Conservation (phyloP, 2,888 invertebrate species). For the Tenthredo scrophulariae region DNA sequence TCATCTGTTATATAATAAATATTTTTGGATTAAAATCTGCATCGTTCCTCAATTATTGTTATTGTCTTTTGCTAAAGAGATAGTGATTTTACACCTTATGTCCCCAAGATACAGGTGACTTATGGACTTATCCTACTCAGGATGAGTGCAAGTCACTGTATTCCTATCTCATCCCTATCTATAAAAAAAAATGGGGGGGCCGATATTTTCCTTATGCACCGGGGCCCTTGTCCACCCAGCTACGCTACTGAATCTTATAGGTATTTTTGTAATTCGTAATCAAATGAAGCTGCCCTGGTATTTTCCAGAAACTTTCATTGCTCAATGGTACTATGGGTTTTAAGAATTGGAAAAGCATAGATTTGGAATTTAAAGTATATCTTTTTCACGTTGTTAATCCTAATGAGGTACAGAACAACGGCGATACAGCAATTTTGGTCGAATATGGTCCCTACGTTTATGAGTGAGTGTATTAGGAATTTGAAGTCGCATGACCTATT, state of each 20-base stretch:
- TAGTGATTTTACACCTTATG: too few species aligned
- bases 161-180: too few species aligned
- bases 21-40: too few species aligned
- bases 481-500: not conserved
- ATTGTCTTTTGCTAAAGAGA: too few species aligned
- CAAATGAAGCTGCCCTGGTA: not conserved
- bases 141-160: too few species aligned
- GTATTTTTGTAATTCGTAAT: not conserved
- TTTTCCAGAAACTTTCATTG: conserved; percentile 66
- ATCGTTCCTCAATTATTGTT: too few species aligned
- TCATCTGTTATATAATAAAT: conserved; percentile 10
- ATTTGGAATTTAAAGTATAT: conserved; percentile 59
- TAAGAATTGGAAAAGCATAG: conserved; percentile 81
- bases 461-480: conserved; percentile 78
- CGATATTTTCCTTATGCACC: too few species aligned
- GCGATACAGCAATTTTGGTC: conserved; percentile 80
- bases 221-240: too few species aligned
- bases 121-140: too few species aligned
- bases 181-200: too few species aligned
- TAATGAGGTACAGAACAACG: conserved; percentile 79
- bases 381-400: conserved; percentile 81
- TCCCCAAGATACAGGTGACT: too few species aligned
- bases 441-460: conserved; percentile 85
- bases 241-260: too few species aligned
- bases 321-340: conserved; percentile 81